Conservation (phyloP, 92 coral and sea anemone species). For the Pocillopora meandrina region DNA sequence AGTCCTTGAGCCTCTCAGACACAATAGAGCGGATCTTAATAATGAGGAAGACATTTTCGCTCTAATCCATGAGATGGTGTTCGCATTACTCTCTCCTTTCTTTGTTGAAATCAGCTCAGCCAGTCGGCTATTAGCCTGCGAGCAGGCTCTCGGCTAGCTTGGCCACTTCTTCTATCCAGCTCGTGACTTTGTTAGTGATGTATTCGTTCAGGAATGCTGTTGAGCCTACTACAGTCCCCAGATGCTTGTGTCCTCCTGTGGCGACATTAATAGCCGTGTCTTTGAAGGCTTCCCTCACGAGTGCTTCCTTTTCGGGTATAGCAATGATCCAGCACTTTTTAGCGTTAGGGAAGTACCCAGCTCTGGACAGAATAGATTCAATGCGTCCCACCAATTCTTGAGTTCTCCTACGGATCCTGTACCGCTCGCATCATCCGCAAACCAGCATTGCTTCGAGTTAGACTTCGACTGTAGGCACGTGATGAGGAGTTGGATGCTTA, state of each 20-base stretch:
- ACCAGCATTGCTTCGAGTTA: conserved; percentile 56
- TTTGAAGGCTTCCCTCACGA: neutral
- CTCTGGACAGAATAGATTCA: conserved; percentile 20
- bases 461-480: conserved; percentile 17
- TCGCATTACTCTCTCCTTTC: neutral
- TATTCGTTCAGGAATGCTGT: too few relatives aligned
- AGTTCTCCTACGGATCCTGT: conserved; percentile 35
- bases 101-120: neutral
- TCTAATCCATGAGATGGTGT: neutral
- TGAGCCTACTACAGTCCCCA: too few relatives aligned
- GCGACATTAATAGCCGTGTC: too few relatives aligned
- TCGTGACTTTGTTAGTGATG: too few relatives aligned
- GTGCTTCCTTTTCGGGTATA: conserved; percentile 30
- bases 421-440: conserved; percentile 53
- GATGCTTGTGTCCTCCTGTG: too few relatives aligned
- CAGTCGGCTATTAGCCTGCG: neutral
- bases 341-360: conserved; percentile 12
- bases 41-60: too few relatives aligned
- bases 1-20: too few relatives aligned
- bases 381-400: conserved; percentile 60
- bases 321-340: conserved; percentile 23
- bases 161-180: too few relatives aligned
- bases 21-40: too few relatives aligned
- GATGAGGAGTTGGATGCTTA: conserved; percentile 59
- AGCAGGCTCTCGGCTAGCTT: too few relatives aligned